Evolutionary conservation across 2,797 vertebrate species (phyloP), one percentile per base, ranked within the genome.

Genomic region (Erethizon dorsatum): DNA sequence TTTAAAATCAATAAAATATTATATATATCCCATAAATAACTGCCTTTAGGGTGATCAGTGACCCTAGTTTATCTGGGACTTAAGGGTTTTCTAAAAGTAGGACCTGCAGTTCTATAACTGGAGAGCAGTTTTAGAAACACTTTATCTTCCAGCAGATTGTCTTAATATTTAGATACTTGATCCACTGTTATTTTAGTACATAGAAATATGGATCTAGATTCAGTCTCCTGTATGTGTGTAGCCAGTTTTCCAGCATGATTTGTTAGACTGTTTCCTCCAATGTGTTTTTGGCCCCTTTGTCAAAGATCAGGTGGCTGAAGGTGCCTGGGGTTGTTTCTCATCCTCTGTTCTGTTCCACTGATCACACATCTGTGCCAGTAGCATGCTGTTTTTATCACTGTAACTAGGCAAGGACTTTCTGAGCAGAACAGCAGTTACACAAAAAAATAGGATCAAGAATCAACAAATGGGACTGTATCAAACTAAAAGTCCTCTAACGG

Each of bases 1-100:
- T 45, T 65, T 91, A 69, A 78, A 85, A 89, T 57, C 14, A 54
- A 83, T 59, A 61, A 79, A 96, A 79, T 31, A 14, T 41, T 59
- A 56, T 37, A 84, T 85, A 37, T 73, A 88, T 79, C 88, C 22
- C 22, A 57, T 56, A 84, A 50, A 50, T 59, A 57, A 67, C n/a
- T 63, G 15, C 82, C 24, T 91, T 41, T 79, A 77, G 59, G 6
- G 18, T 87, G 14, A 50, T 18, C 31, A 85, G 33, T 22, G 10
- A 71, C 71, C n/a, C 13, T 56, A 33, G 37, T 80, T 88, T 28
- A 67, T n/a, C 22, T 33, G 41, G 47, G 54, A 50, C 18, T 75
- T 75, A 47, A 2, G 45, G 24, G 22, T 83, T 92, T 91, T 47
- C 69, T 47, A 50, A 50, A 50, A n/a, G 31, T 61, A 56, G 78